Base-by-base conservation (phyloP, 1,140 invertebrate species). In the Temnothorax longispinosus region DNA sequence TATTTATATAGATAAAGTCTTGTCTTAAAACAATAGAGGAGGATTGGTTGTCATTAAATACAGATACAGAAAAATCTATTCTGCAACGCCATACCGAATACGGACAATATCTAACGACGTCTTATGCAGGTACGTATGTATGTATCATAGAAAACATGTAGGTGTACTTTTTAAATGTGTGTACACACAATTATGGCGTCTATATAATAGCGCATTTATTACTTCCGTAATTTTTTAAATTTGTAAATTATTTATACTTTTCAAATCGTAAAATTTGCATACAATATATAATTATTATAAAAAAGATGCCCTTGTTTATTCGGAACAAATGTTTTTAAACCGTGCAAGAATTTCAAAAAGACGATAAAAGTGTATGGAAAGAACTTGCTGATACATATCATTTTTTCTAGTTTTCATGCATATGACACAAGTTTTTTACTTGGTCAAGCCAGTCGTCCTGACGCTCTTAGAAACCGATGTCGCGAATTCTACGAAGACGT, bases 361-460 rank as follows among this genome's bases (percentile, higher is more conserved):
- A 7, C 11, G 21, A 58, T 58, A 58, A 76, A 56, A 21, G 15
- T 60, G 3, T 27, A 7, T 18, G n/a, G 10, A 54, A 38, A n/a
- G 10, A 54, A 38, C 21, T 6, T 56, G 4, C 3, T 72, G 10
- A 15, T 1, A 21, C 27, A 62, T 18, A 8, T 21, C 27, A 18
- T 32, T 65, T 67, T 50, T 52, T 80, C 10, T 67, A 80, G 76
- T 67, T 67, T 52, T 80, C 11, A 80, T 80, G 60, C 32, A 80
- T 52, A 52, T 38, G 7, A 38, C 8, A 52, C 32, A 47, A 67
- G 47, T 80, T 8, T 80, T 27, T 41, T 80, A 41, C 32, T 52
- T 67, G n/a, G 2, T 78, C 6, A 78, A 78, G 21, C 60, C 76
- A 78, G 6, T 65, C 6, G 0, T 65, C 0, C 18, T 78, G 27